Base-by-base conservation (phyloP, 2,888 invertebrate genomes). In the Phengaris alcon region DNA sequence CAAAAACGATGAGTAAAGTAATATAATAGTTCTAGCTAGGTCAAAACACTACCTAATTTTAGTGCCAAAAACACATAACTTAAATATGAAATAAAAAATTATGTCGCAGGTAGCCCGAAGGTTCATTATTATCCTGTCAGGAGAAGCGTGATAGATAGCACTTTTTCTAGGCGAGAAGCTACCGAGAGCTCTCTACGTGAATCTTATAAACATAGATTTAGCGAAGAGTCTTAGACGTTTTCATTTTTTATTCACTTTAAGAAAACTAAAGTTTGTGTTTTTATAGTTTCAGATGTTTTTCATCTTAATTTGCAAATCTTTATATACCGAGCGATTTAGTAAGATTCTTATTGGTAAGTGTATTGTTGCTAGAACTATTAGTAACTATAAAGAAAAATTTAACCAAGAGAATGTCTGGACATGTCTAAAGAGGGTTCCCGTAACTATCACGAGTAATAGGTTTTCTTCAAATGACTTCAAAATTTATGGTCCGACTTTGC, bases 41-140 rank as follows among this genome's bases (percentile, higher is more conserved):
- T 52, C 10, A 52, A 9, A 52, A 9, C 9, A 52, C 52, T 22
- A 22, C 22, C 22, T 52, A 52, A 12, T 52, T 52, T 9, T 8
- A 52, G 12, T 10, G 12, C 52, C 52, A 52, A 59, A 59, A 59
- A n/a, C 44, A 22, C 59, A 35, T 46, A 46, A 68, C 46, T 69
- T 77, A 74, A 75, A 75, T 75, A 64, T 44, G 52, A 76, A 77
- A 51, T 52, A 55, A 15, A 22, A 74, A 76, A 75, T 77, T 74
- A 75, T 79, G 78, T 79, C 78, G 78, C 69, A 69, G 64, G 64
- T 64, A 64, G 69, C n/a, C 15, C 48, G n/a, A 12, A 69, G 48
- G 48, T 69, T 69, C 69, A 48, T 69, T 69, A 69, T 48, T 69
- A 69, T 15, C 48, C 69, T 69, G 69, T 69, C 69, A n/a, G 54